These are phyloP conservation scores for Fulmarus glacialis DNA, from an alignment of 2,113 vertebrate genomes.

Conservation along the genomic window DNA sequence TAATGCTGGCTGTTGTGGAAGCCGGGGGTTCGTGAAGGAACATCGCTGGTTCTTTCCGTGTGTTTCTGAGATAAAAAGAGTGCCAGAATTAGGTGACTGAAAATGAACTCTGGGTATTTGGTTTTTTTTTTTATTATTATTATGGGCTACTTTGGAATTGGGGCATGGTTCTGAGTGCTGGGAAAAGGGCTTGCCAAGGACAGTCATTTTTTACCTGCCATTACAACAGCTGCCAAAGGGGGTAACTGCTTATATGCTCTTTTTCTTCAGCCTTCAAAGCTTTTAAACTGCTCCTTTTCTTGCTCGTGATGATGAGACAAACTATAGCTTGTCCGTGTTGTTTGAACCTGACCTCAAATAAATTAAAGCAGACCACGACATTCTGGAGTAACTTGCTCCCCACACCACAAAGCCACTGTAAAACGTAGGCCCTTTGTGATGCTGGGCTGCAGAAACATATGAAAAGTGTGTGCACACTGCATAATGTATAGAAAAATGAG, in stretches of 20 bases:
- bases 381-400: background rate
- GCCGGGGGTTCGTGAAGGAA: background rate
- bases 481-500: background rate
- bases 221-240: background rate
- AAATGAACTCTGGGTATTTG: background rate
- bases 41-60: background rate
- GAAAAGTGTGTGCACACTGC: background rate
- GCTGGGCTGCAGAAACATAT: background rate
- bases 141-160: background rate
- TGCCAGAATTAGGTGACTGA: background rate
- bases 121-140: background rate
- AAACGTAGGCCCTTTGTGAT: background rate
- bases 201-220: background rate
- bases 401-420: background rate
- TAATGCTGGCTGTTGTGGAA: background rate
- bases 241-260: background rate
- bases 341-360: background rate
- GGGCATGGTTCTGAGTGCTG: background rate
- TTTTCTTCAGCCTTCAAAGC: background rate
- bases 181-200: background rate
- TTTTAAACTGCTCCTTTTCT: background rate
- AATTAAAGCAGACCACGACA: background rate
- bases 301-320: background rate
- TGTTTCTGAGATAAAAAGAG: background rate
- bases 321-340: background rate